These are phyloP conservation scores for Sebastes kiyomatsui DNA, from an alignment of 2,797 vertebrate genomes.

Conservation along the genomic window DNA sequence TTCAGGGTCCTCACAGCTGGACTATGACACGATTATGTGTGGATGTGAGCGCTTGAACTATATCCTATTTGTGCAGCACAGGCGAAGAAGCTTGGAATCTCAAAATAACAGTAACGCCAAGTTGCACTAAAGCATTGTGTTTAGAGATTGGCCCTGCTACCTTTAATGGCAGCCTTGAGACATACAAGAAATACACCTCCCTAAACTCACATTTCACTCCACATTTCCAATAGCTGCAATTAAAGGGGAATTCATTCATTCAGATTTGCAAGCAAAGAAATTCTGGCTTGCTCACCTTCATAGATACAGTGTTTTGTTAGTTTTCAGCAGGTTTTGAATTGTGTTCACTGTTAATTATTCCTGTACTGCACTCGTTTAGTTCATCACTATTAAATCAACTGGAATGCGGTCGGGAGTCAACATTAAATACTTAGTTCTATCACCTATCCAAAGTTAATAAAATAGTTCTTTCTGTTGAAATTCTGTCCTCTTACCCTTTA, in stretches of 20 bases:
- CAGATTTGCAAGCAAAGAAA: neutral
- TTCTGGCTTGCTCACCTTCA: neutral
- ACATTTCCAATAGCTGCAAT: neutral
- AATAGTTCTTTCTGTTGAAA: neutral
- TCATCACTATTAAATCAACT: neutral
- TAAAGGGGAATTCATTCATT: neutral
- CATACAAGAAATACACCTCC: neutral
- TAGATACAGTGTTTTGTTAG: neutral
- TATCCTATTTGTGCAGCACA: neutral
- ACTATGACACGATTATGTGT: neutral
- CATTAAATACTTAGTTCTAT: neutral
- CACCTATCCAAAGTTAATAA: neutral
- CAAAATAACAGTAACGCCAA: neutral
- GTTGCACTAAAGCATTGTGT: neutral
- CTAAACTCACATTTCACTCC: neutral
- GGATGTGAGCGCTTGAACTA: neutral
- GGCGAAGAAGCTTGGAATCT: neutral
- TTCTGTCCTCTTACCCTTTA: neutral
- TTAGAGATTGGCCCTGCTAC: neutral
- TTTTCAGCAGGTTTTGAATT: neutral
- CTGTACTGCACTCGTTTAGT: neutral
- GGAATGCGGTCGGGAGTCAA: neutral
- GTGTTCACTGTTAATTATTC: neutral
- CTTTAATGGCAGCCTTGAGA: neutral
- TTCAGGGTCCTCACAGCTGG: neutral